Base-by-base conservation (phyloP, 2,888 invertebrate genomes). In the Yponomeuta cagnagella region DNA sequence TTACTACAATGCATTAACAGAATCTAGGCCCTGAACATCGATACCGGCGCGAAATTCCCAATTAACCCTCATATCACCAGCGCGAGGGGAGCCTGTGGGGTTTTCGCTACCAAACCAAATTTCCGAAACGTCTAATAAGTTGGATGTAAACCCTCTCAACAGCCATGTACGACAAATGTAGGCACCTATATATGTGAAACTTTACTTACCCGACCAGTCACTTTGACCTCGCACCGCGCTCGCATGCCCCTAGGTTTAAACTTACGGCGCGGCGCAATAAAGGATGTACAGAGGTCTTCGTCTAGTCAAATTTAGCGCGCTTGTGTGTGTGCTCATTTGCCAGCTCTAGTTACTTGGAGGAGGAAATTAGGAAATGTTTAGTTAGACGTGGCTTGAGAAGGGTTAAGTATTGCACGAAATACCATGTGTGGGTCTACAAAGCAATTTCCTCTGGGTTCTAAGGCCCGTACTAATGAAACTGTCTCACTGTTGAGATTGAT, bases 111-210 rank as follows among this genome's bases (percentile, higher is more conserved):
- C 82, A 89, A 90, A 90, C 90, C 89, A 88, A 90, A 90, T 90
- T 90, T 90, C 90, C 89, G 89, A 89, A 90, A 89, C 86, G 89
- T 91, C 90, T 91, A 91, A 91, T 91, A 90, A 91, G 89, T 90
- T 90, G 89, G 88, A 88, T 90, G 89, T 89, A 88, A 90, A 89
- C 79, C 79, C 65, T 68, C 71, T 83, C 85, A 81, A 83, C 87
- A 88, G 86, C 85, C 82, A 83, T 63, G 71, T 64, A 64, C 72
- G 65, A 80, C 83, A 81, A 84, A 82, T 84, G 12, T 15, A 58
- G 15, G 15, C 15, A 1, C 85, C 84, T 85, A 86, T 86, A 83
- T 88, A 87, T 84, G 82, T 82, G 87, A 23, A 69, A 69, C 58
- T 43, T 43, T 43, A 43, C 43, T 69, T 58, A 85, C 85, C 82